Evolutionary conservation across 1,140 invertebrate genomes (phyloP), one percentile per base, ranked within the genome.

Genomic region (Liolophura sinensis): DNA sequence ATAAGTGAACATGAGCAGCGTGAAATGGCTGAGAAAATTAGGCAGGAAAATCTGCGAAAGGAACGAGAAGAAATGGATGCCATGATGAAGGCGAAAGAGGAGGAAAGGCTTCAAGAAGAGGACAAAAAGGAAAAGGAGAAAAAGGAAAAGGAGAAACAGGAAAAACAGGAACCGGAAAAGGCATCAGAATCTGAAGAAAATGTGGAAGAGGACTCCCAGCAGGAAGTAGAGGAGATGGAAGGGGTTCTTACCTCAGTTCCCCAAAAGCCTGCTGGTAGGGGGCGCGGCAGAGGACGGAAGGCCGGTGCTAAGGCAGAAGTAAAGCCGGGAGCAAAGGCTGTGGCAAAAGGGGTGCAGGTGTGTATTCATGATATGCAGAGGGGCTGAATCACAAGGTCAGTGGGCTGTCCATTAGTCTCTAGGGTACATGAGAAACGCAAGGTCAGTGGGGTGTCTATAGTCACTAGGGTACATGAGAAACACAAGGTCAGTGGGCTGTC

Each of bases 21-120:
- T 31, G 73, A 74, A 46, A 56, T 70, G 48, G 78, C 76, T 1
- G 78, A 80, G 58, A 77, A 80, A 58, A 80, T 78, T n/a, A 61
- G 72, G n/a, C 73, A 76, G 54, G 78, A 80, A 58, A 78, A 80
- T 59, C 55, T 75, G 25, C 72, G 66, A 49, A 71, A 72, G 62
- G 78, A 76, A 49, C 61, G 54, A 14, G 70, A 72, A 58, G 57
- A 68, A 60, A 24, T 16, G 24, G 58, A 65, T 50, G 59, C 55
- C 5, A 50, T 20, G 16, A 55, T 55, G 27, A 67, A 68, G 55
- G 27, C 59, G 59, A 51, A 49, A 54, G 71, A 65, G 50, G 25
- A 59, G 14, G 59, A 31, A 59, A 62, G 65, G 50, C 20, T 27
- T 58, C 51, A 68, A 18, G 63, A 16, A 4, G 60, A 40, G n/a